Base-by-base conservation (phyloP, 2,888 invertebrate species). In the Melangyna quadrimaculata region DNA sequence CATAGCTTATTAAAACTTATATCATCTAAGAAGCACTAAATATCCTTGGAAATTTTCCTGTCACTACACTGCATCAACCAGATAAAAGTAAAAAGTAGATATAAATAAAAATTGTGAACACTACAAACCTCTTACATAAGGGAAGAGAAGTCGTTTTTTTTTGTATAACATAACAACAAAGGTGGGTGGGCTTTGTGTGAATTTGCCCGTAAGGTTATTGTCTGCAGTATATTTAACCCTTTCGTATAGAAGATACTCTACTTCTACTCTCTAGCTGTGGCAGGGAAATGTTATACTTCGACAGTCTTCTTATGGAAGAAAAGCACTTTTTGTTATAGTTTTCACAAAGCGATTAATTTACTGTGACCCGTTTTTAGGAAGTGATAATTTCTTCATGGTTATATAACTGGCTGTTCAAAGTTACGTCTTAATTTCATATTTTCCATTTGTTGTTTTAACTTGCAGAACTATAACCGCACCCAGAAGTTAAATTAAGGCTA, bases 1-100 rank as follows among this genome's bases (percentile, higher is more conserved):
- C 86, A 86, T 72, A 70, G 71, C 78, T 86, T 86, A 86, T 86
- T 81, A 81, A 78, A 86, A 86, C 81, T 86, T 86, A 81, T 86
- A 81, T 81, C 81, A 78, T 86, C 77, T 70, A 63, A 59, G 63
- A 78, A 70, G 81, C 73, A 78, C 81, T 86, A 86, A 86, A 86
- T 86, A 86, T 73, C 57, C 63, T 61, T 57, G 70, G 45, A 77
- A 73, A 51, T 63, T 35, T 40, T 70, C 73, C 77, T 78, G 73
- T 86, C 77, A 70, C 70, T 73, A 48, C 51, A 63, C 78, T 75
- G 74, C 80, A 80, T 61, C 70, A 67, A 53, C 67, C 48, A 67
- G 67, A 59, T 71, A 59, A 74, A 63, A 57, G 19, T 3, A 35
- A 35, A 37, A 59, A 37, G 37, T 1, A 55, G 0, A 37, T 24